Base-by-base conservation (phyloP, 2,113 vertebrate genomes). In the Epinephelus cyanopodus region DNA sequence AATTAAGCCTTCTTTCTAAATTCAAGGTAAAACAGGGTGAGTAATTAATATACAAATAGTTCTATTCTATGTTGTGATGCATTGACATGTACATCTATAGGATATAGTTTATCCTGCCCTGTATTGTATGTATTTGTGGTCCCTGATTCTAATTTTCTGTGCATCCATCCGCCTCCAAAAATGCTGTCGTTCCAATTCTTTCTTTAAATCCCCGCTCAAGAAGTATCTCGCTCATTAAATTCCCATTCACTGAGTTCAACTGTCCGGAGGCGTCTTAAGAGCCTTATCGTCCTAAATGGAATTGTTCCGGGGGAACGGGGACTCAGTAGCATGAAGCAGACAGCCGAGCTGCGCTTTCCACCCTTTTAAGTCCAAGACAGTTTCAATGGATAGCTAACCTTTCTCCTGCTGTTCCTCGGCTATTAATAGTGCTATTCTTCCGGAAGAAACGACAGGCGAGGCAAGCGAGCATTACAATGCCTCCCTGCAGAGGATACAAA, bases 341-440 rank as follows among this genome's bases (percentile, higher is more conserved):
- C 65, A 65, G 65, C 53, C 62, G 21, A 54, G 58, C 66, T 42
- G 53, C 64, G 83, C 71, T 78, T 79, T 88, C 71, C 78, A 54
- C 21, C 71, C 71, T 79, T 83, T 81, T 79, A 62, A 73, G 87
- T 80, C 82, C 68, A 77, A 79, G 76, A 89, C 81, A 54, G 69
- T 82, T 89, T 85, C 84, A 89, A 56, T 88, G 77, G 76, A 85
- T 74, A 50, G 62, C 76, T 79, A 85, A 92, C 85, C 83, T 92
- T 92, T 92, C 85, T 83, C 90, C 83, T 74, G 81, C 86, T 89
- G 85, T 57, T 87, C 81, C 72, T 68, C 8, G 10, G 73, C 82
- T 91, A 90, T 90, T 86, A 83, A 91, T 90, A 92, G 85, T 66
- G 19, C 48, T 65, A 21, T 87, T 86, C 83, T 83, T 85, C 78